phyloP scores from a whole-genome alignment of 1,140 invertebrate species.

The Antheraea mylitta region DNA sequence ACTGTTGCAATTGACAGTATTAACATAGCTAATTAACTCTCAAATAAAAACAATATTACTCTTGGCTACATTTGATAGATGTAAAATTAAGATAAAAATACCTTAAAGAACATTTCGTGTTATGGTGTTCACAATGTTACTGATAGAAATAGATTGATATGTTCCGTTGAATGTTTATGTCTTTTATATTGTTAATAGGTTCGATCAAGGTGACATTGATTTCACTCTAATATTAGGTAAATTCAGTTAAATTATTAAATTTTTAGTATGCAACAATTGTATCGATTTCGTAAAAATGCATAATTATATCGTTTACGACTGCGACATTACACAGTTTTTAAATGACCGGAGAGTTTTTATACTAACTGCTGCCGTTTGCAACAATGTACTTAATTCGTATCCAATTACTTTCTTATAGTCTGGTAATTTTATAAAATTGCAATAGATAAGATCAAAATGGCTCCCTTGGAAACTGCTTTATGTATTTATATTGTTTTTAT shows the following conservation, averaged over 20 bases:
- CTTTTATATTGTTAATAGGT: constrained; percentile 10
- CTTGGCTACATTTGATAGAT: constrained; percentile 14
- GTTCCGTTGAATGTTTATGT: not conserved
- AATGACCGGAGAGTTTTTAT: not conserved
- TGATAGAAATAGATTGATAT: constrained; percentile 5
- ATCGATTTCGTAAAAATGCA: constrained; percentile 4
- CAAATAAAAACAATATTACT: too few relatives aligned
- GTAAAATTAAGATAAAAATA: not conserved
- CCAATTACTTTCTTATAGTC: not conserved
- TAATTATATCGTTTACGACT: constrained; percentile 3
- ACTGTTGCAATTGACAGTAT: not conserved
- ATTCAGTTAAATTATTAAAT: constrained; percentile 7
- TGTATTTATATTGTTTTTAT: not conserved
- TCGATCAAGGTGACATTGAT: constrained; percentile 5
- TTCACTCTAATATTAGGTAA: not conserved
- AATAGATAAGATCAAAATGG: not conserved
- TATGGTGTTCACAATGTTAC: not conserved
- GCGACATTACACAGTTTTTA: not conserved
- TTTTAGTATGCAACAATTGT: constrained; percentile 2
- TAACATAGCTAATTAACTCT: not conserved
- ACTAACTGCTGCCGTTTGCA: not conserved
- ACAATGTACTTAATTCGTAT: not conserved
- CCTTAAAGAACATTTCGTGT: constrained; percentile 7
- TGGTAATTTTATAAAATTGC: not conserved
- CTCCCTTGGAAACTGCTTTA: not conserved